Percentiles rank a stretch among this genome's conserved stretches.
These are phyloP conservation scores for Theristicus caerulescens DNA, from an alignment of 2,113 vertebrate genomes.

Conservation along the genomic window DNA sequence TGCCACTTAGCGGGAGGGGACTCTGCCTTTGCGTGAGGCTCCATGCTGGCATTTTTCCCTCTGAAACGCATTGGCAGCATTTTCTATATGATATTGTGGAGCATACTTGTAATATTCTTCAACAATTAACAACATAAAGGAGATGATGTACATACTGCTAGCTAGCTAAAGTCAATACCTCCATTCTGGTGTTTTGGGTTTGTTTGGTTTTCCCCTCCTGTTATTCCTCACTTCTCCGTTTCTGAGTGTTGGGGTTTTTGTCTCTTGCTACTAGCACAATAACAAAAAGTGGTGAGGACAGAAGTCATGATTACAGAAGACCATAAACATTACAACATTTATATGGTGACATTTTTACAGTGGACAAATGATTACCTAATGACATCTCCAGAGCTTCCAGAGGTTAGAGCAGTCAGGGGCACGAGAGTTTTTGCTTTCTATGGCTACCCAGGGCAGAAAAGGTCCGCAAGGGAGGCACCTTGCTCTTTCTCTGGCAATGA, in stretches of 20 bases:
- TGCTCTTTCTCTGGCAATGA: not conserved
- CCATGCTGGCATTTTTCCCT: not conserved
- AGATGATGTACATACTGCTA: not conserved
- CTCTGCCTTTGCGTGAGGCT: not conserved
- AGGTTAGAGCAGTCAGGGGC: not conserved
- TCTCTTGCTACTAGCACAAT: not conserved
- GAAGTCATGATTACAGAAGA: not conserved
- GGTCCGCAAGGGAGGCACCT: not conserved
- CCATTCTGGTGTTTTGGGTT: not conserved
- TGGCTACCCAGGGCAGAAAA: not conserved
- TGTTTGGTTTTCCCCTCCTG: not conserved
- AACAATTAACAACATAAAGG: not conserved
- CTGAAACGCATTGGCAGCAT: not conserved
- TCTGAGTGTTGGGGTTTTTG: not conserved
- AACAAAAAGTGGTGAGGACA: not conserved
- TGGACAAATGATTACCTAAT: not conserved
- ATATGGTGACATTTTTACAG: not conserved
- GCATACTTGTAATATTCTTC: not conserved
- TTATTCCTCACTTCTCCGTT: not conserved
- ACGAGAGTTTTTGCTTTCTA: not conserved
- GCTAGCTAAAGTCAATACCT: not conserved
- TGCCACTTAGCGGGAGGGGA: fast-evolving
- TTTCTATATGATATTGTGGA: not conserved
- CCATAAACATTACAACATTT: not conserved
- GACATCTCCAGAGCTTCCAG: not conserved